These are phyloP conservation scores for Cydia fagiglandana DNA, from an alignment of 1,140 invertebrate genomes.

Conservation along the genomic window DNA sequence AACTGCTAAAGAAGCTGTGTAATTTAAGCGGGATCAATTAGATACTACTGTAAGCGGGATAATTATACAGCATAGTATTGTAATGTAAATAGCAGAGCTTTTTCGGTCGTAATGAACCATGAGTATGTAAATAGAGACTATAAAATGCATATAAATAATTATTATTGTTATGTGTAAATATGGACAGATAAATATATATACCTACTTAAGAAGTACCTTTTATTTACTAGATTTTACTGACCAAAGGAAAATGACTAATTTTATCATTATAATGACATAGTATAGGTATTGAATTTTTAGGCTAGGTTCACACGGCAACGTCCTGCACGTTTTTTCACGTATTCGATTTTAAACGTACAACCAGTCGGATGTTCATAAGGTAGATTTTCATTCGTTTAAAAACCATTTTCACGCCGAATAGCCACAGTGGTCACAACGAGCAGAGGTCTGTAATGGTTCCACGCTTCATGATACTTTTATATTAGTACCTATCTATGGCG, in stretches of 20 bases:
- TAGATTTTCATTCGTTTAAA: too few relatives aligned
- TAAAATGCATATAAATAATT: conserved; percentile 16
- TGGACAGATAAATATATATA: conserved; percentile 21
- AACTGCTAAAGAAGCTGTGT: conserved; percentile 56
- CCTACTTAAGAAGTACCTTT: not conserved
- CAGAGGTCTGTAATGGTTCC: too few relatives aligned
- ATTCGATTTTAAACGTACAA: too few relatives aligned
- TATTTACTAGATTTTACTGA: conserved; percentile 31
- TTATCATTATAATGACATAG: conserved; percentile 1
- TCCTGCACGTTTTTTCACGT: too few relatives aligned
- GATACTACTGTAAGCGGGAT: conserved; percentile 60
- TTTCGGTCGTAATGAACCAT: conserved; percentile 41
- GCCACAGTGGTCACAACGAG: too few relatives aligned
- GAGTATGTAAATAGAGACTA: conserved; percentile 44
- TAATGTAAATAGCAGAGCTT: conserved; percentile 55
- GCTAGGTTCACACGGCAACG: too few relatives aligned
- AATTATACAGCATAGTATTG: conserved; percentile 52
- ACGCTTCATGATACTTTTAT: too few relatives aligned
- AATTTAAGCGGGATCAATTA: conserved; percentile 74
- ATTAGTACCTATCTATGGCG: too few relatives aligned
- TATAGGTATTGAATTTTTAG: too few relatives aligned
- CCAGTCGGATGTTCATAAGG: too few relatives aligned
- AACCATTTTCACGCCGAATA: too few relatives aligned
- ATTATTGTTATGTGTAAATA: conserved; percentile 28
- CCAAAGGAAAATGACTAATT: conserved; percentile 17